Base-by-base conservation (phyloP, 2,888 invertebrate species). In the Vanessa cardui region DNA sequence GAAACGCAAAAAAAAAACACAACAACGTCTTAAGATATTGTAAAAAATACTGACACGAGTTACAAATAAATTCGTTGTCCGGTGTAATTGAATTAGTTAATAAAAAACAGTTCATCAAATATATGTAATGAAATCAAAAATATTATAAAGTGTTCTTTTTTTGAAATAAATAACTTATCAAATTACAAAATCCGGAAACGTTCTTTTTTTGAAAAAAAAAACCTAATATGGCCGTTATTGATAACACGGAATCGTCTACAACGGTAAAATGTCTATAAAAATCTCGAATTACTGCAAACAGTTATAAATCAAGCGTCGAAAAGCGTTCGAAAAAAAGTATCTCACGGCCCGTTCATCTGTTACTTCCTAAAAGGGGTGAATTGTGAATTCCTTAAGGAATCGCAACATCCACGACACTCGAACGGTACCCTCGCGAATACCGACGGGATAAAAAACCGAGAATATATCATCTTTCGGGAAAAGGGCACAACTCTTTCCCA, bases 271-370 rank as follows among this genome's bases (percentile, higher is more conserved):
- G 79, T 83, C 84, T 83, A 87, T 92, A 92, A 90, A 89, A 88
- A 75, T 90, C 88, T 92, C 89, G 92, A 92, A 92, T 92, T 91
- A 92, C 92, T 83, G 80, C 86, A 92, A 92, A 92, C 92, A 92
- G 87, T 85, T 84, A 92, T 92, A 92, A 92, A 91, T 92, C 92
- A 91, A 85, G 81, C 76, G 78, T 77, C 82, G 61, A 63, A 66
- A 85, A 83, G 77, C 74, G 71, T 33, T 59, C 72, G 78, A 84
- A 88, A 88, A n/a, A 85, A 86, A 87, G 77, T 89, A 90, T 92
- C 91, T 91, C 92, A 91, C 92, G 79, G 83, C 83, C 85, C 78
- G 79, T 85, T 87, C 89, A 86, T 89, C 87, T 85, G 86, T 80
- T 77, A 80, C 85, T 89, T 88, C 86, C 86, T 80, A 86, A 91